phyloP scores from a whole-genome alignment of 2,888 invertebrate genomes.

The Anthoptus insignis region DNA sequence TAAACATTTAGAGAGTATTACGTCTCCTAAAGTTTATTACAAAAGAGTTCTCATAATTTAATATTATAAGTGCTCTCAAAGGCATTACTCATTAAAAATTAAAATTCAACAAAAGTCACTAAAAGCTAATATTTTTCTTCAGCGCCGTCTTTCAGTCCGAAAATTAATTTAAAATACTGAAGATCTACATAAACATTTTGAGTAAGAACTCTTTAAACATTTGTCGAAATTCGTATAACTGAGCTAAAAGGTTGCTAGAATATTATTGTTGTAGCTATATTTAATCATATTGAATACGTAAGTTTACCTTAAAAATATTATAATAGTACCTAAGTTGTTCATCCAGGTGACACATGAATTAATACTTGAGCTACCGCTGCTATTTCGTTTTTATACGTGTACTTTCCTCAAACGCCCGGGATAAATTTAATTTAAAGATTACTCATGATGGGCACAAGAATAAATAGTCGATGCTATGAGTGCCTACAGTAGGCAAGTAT shows the following conservation, averaged over 20 bases:
- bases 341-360: no score
- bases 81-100: neutral
- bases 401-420: no score
- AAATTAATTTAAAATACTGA: constrained; percentile 45
- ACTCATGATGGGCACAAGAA: no score
- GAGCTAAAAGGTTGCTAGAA: constrained; percentile 39
- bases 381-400: no score
- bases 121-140: constrained; percentile 5
- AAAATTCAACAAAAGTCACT: constrained; percentile 9
- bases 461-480: no score
- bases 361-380: no score
- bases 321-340: no score
- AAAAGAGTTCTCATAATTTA: neutral
- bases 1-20: no score
- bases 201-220: constrained; percentile 39
- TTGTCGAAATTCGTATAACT: constrained; percentile 37
- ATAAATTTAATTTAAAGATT: no score
- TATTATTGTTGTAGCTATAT: constrained; percentile 13
- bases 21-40: no score
- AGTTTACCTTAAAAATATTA: neutral
- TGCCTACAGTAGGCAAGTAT: no score
- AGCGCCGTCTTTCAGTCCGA: constrained; percentile 1
- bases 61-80: constrained; percentile 1
- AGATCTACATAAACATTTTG: constrained; percentile 41
- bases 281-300: neutral